These are phyloP conservation scores for Penaeus japonicus DNA, from an alignment of 1,140 invertebrate species.

Conservation along the genomic window DNA sequence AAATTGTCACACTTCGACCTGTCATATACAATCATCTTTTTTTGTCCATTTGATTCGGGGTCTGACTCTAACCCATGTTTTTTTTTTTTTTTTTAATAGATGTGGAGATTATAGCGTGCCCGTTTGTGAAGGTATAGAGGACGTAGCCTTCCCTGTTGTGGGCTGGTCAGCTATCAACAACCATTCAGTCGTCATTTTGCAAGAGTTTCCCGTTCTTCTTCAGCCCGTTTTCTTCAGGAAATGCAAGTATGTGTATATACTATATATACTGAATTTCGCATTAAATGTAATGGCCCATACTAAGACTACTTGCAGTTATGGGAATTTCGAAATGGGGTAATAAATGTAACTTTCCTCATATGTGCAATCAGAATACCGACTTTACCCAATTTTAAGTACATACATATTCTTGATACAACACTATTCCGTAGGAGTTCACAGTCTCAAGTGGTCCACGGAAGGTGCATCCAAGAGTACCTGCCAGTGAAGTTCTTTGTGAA, in stretches of 20 bases:
- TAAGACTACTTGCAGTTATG: too few relatives aligned
- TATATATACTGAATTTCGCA: too few relatives aligned
- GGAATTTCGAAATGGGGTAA: too few relatives aligned
- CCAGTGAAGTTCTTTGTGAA: conserved; percentile 27
- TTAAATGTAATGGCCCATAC: too few relatives aligned
- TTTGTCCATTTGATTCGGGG: too few relatives aligned
- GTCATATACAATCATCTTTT: too few relatives aligned
- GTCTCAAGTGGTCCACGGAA: conserved; percentile 23
- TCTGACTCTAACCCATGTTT: too few relatives aligned
- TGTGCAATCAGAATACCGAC: too few relatives aligned
- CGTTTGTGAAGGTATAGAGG: neutral
- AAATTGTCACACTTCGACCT: too few relatives aligned
- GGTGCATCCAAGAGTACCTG: conserved; percentile 33
- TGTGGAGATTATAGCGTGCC: neutral
- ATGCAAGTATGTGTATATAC: conserved; percentile 9
- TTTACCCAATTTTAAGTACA: too few relatives aligned
- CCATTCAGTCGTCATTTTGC: conserved; percentile 29
- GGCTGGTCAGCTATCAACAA: conserved; percentile 20
- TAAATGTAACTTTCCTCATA: too few relatives aligned
- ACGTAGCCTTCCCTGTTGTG: neutral
- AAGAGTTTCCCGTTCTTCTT: conserved; percentile 28
- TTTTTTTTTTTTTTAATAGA: neutral
- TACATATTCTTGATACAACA: too few relatives aligned
- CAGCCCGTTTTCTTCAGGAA: conserved; percentile 49
- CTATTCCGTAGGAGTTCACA: neutral